Base-by-base conservation (phyloP, 2,888 invertebrate species). In the Cheilosia vernalis region DNA sequence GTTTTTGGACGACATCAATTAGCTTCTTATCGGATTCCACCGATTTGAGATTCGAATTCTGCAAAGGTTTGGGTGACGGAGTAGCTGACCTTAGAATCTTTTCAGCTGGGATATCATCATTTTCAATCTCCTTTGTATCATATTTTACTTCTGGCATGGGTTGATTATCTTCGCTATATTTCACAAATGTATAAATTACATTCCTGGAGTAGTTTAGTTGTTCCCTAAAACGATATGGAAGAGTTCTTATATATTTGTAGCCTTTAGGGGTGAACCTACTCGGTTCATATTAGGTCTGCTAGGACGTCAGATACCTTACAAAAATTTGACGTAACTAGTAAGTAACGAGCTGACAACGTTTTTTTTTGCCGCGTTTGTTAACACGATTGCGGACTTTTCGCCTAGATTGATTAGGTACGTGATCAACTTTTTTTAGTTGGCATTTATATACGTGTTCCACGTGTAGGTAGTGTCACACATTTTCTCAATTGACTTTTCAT, bases 131-230 rank as follows among this genome's bases (percentile, higher is more conserved):
- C 2, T 6, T 15, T 2, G 13, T 37, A 13, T 37, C 13, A 13
- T 13, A 37, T 33, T 15, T 19, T n/a, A 13, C n/a, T n/a, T 19
- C 17, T 6, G n/a, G 5, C 1, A 5, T 1, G 19, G 44, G n/a
- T 30, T 27, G 6, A 19, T 10, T 47, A 1, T 61, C 64, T n/a
- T 72, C 72, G 7, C 2, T 21, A 40, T 53, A 63, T 53, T 51
- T 76, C 0, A 81, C 61, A n/a, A 81, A 85, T 10, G 85, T 85
- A 27, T 81, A 85, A 15, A 63, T 27, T 1, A 58, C 63, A n/a
- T 85, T 85, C 3, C 1, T 56, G 21, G 44, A 47, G 33, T 85
- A 81, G 1, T 44, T 61, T 1, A 85, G 37, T 21, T 72, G 60
- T 17, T 76, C 61, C 13, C 85, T 85, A 17, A 30, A 80, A 33